These are phyloP conservation scores for Tiphia femorata DNA, from an alignment of 2,888 invertebrate species.

Conservation along the genomic window DNA sequence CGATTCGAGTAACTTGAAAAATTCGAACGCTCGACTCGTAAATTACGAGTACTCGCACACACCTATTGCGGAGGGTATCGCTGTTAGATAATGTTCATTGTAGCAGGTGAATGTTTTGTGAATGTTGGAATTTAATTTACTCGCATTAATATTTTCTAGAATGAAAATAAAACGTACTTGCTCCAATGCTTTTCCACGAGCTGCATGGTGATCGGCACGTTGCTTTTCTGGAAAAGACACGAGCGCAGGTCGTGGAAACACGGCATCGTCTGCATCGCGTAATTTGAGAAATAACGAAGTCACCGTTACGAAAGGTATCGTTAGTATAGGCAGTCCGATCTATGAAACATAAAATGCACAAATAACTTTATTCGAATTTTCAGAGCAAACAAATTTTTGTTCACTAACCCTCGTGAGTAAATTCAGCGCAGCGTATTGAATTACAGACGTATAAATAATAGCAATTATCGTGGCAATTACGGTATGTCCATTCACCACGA, in stretches of 20 bases:
- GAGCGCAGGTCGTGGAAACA: slow-evolving; percentile 51
- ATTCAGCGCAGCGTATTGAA: slow-evolving; percentile 59
- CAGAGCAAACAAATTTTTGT: background rate
- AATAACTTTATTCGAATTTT: background rate
- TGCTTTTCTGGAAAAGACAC: slow-evolving; percentile 64
- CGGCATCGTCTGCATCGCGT: slow-evolving; percentile 45
- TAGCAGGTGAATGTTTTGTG: too few species aligned
- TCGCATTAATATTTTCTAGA: background rate
- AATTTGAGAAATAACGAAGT: slow-evolving; percentile 64
- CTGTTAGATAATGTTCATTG: too few species aligned
- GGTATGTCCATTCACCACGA: slow-evolving; percentile 64
- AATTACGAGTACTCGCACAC: too few species aligned
- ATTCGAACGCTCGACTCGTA: too few species aligned
- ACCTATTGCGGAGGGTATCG: too few species aligned
- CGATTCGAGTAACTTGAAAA: too few species aligned
- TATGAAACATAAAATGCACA: slow-evolving; percentile 19
- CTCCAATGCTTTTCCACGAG: slow-evolving; percentile 12
- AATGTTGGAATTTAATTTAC: too few species aligned
- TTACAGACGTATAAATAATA: slow-evolving; percentile 59
- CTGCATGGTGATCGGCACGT: slow-evolving; percentile 47
- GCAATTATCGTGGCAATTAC: slow-evolving; percentile 57
- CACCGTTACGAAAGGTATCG: slow-evolving; percentile 63
- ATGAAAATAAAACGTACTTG: slow-evolving; percentile 8
- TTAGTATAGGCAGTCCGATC: slow-evolving; percentile 58
- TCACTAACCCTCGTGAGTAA: slow-evolving; percentile 54